Percentiles rank a stretch among this genome's conserved stretches.
Conservation (phyloP, 1,140 invertebrate genomes). For the Zaprionus taronus region DNA sequence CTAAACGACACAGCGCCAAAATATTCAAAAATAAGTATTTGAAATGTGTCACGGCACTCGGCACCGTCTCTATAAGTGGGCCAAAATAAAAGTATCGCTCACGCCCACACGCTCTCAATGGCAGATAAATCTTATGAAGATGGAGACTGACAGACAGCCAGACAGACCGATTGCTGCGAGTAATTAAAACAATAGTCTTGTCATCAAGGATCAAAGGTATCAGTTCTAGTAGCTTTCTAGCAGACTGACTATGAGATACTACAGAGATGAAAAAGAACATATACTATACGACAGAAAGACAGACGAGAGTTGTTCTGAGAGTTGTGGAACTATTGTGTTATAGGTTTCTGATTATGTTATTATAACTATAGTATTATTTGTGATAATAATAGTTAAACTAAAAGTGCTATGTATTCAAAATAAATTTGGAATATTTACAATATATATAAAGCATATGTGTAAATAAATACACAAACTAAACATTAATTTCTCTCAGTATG, state of each 20-base stretch:
- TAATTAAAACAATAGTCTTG: constrained; percentile 31
- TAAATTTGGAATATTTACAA: no score
- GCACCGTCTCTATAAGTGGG: constrained; percentile 38
- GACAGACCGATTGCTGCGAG: neutral
- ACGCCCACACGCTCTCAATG: constrained; percentile 42
- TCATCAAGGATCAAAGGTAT: constrained; percentile 26
- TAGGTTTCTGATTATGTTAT: neutral
- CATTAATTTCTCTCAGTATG: neutral
- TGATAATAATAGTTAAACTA: no score
- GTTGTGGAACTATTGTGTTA: neutral
- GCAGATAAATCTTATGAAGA: constrained; percentile 48
- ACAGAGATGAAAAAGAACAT: neutral
- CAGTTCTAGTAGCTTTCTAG: constrained; percentile 2
- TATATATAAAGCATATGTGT: no score
- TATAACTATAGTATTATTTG: no score
- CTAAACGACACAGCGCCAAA: constrained; percentile 3
- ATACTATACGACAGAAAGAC: neutral
- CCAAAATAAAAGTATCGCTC: constrained; percentile 53
- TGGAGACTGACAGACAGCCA: neutral
- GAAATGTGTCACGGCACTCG: constrained; percentile 60
- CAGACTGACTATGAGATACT: constrained; percentile 8
- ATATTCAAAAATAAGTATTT: constrained; percentile 25
- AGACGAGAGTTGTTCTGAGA: neutral
- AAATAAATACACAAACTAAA: neutral
- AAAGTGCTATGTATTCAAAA: no score